These are phyloP conservation scores for Colossoma macropomum DNA, from an alignment of 2,113 vertebrate genomes.

Conservation along the genomic window DNA sequence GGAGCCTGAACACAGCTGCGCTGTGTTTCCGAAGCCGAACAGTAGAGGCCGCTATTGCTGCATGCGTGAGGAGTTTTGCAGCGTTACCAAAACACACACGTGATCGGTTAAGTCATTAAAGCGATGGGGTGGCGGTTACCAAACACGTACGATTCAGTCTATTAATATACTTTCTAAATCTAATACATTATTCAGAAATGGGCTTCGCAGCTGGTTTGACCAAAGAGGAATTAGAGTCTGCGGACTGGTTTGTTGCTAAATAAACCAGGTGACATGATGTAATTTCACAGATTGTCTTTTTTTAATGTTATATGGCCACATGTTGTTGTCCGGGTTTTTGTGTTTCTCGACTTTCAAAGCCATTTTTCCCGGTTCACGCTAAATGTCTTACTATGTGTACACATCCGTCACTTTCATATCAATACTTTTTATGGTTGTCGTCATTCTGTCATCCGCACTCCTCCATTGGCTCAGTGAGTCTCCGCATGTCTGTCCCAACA, in stretches of 20 bases:
- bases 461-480: not conserved
- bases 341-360: not conserved
- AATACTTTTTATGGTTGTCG: not conserved
- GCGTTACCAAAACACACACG: not conserved
- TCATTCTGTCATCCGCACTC: not conserved
- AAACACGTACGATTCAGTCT: not conserved
- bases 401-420: not conserved
- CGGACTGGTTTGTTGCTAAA: not conserved
- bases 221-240: not conserved
- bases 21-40: not conserved
- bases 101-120: not conserved
- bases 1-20: not conserved
- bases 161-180: not conserved
- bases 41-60: slow-evolving; percentile 16
- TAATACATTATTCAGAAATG: too few relatives aligned
- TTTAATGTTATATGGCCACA: slow-evolving; percentile 6
- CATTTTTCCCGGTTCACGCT: not conserved
- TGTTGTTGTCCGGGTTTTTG: not conserved
- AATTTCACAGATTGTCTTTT: not conserved
- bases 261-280: slow-evolving; percentile 24
- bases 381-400: not conserved
- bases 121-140: not conserved
- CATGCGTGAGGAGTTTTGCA: not conserved
- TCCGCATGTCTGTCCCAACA: slow-evolving; percentile 18
- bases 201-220: too few relatives aligned